These are phyloP conservation scores for Scatophagus argus DNA, from an alignment of 2,113 vertebrate species.

Conservation along the genomic window DNA sequence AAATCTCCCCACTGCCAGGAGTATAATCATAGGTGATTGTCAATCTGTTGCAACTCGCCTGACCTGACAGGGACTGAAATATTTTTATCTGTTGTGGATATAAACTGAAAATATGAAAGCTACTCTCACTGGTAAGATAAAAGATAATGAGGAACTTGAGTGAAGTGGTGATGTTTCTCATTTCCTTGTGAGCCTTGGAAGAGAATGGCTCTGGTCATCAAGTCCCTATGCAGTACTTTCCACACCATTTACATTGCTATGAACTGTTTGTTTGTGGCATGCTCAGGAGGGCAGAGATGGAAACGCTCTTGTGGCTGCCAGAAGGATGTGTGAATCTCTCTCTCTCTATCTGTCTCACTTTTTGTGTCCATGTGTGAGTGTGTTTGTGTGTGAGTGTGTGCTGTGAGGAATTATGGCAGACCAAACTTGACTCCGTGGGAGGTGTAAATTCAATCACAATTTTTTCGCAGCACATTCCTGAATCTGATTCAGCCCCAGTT, in stretches of 20 bases:
- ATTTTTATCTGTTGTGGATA: conserved; percentile 75
- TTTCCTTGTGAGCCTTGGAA: conserved; percentile 67
- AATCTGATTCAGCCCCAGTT: conserved; percentile 73
- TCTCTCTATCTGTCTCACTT: conserved; percentile 52
- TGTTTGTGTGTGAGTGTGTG: conserved; percentile 32
- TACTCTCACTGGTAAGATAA: conserved; percentile 71
- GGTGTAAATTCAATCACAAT: conserved; percentile 82
- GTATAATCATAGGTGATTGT: conserved; percentile 72
- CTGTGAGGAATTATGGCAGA: conserved; percentile 72
- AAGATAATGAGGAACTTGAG: conserved; percentile 73
- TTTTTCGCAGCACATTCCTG: conserved; percentile 64
- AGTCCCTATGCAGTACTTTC: conserved; percentile 78
- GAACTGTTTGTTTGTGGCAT: conserved; percentile 77
- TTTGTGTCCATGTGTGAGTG: conserved; percentile 7
- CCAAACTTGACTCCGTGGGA: conserved; percentile 81
- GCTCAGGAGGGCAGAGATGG: conserved; percentile 74
- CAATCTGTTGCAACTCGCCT: conserved; percentile 64
- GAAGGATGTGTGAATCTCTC: conserved; percentile 64
- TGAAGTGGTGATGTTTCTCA: conserved; percentile 72
- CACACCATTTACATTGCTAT: conserved; percentile 82
- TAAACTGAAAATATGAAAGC: conserved; percentile 71
- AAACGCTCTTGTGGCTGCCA: conserved; percentile 67
- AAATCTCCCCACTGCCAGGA: conserved; percentile 49
- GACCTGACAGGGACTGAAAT: conserved; percentile 70
- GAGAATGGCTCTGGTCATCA: conserved; percentile 75